A percentile compares a stretch with the other conserved stretches of the same genome.
These are phyloP conservation scores for Seira musarum DNA, from an alignment of 2,888 invertebrate genomes.

Conservation along the genomic window DNA sequence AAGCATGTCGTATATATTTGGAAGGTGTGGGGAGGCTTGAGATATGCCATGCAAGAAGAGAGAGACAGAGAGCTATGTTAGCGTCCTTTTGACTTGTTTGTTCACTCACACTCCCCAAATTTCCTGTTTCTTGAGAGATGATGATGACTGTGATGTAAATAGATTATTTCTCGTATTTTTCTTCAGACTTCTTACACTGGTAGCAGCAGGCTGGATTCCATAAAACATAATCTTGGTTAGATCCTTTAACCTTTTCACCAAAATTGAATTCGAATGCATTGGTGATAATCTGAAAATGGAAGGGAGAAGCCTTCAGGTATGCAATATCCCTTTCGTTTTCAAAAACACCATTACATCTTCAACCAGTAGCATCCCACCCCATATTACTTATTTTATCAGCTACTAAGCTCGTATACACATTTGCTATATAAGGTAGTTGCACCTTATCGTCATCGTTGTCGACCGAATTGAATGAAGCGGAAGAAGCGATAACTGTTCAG, in stretches of 20 bases:
- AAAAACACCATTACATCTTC: too few relatives aligned
- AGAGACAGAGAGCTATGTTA: too few relatives aligned
- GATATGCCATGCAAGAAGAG: constrained; percentile 3
- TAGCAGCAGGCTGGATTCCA: constrained; percentile 31
- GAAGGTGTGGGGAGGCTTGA: background rate
- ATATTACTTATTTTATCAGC: too few relatives aligned
- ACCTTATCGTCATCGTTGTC: constrained; percentile 15
- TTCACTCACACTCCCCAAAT: constrained; percentile 8
- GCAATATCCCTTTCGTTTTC: background rate
- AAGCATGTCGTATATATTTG: background rate
- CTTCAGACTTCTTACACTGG: background rate
- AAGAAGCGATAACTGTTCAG: constrained; percentile 50
- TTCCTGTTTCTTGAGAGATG: constrained; percentile 13
- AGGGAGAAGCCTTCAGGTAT: background rate
- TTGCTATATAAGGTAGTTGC: too few relatives aligned
- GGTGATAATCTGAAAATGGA: too few relatives aligned
- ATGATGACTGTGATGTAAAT: constrained; percentile 45
- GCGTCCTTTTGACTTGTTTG: background rate
- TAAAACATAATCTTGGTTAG: constrained; percentile 48
- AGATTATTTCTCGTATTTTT: constrained; percentile 56
- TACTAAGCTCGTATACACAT: too few relatives aligned
- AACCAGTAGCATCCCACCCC: too few relatives aligned
- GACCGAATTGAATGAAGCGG: constrained; percentile 55
- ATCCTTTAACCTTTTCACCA: constrained; percentile 28
- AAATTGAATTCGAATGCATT: background rate